Evolutionary conservation across 2,888 invertebrate genomes (phyloP), one percentile per base, ranked within the genome.

Genomic region (Drosophila neutralis): DNA sequence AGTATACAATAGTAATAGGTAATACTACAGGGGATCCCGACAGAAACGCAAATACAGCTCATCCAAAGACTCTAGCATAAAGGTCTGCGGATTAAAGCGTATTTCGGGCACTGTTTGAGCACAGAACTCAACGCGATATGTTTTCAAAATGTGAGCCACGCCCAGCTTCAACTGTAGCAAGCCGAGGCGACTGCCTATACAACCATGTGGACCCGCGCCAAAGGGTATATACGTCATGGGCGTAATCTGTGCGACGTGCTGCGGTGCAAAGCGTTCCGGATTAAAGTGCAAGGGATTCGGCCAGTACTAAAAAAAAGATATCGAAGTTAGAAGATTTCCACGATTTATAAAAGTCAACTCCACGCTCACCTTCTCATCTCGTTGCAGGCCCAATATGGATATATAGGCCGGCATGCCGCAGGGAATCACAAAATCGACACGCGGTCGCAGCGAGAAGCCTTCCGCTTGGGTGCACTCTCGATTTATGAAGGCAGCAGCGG

Each of bases 131-230:
- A 93, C 91, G 1, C 74, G 68, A 53, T 73, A 81, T 15, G 73
- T 70, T 45, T 76, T 85, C 6, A 93, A 58, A 31, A 92, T 86
- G 27, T 91, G 87, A 0, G 92, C 83, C 13, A 93, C 65, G 0
- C 92, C 93, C 38, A 92, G 64, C 73, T 91, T 92, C 0, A 91
- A 73, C 70, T 92, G 92, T 8, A 93, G 70, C 2, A 91, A 7
- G 0, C 92, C 93, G 31, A 93, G 75, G 4, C 93, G 91, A 73
- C 92, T 92, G 18, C 93, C 93, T 64, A 93, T 91, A 36, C 93
- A 93, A 33, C 89, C 88, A 67, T 91, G 91, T 4, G 92, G 92
- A 6, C 93, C 93, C 8, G 76, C 81, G 5, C 93, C 93, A 62
- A 93, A 93, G 0, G 93, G 93, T 72, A 92, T 75, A 71, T 90